phyloP scores from a whole-genome alignment of 1,140 invertebrate genomes.

The Drosophila eugracilis region DNA sequence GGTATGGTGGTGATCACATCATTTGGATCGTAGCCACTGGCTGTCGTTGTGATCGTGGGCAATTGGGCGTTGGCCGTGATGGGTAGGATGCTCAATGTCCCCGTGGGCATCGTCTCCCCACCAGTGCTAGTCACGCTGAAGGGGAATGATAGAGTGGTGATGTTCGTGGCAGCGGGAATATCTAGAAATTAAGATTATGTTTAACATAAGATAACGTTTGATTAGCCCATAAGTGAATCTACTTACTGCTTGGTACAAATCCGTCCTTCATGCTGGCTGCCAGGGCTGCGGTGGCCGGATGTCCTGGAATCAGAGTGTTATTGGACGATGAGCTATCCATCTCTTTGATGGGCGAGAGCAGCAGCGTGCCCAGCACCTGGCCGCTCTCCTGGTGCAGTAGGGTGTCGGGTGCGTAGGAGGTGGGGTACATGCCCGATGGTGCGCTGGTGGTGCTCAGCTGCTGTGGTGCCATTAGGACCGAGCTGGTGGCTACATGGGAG shows the following conservation, averaged over 20 bases:
- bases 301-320: conserved; percentile 88
- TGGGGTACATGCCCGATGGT: conserved; percentile 86
- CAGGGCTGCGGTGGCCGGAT: conserved; percentile 77
- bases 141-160: conserved; percentile 79
- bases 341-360: conserved; percentile 92
- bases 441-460: conserved; percentile 84
- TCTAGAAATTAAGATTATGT: conserved; percentile 26
- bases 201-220: too few relatives aligned
- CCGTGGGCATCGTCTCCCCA: conserved; percentile 66
- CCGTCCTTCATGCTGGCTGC: conserved; percentile 71
- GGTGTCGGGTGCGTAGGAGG: conserved; percentile 86
- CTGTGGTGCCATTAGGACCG: conserved; percentile 84
- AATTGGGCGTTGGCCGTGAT: conserved; percentile 64
- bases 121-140: conserved; percentile 73
- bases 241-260: conserved; percentile 58
- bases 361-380: conserved; percentile 90
- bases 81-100: conserved; percentile 76
- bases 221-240: not conserved
- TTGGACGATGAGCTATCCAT: conserved; percentile 89
- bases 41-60: conserved; percentile 74
- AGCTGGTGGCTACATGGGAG: conserved; percentile 52
- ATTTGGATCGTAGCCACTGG: conserved; percentile 69
- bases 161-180: conserved; percentile 62
- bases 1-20: conserved; percentile 80
- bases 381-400: conserved; percentile 85